Evolutionary conservation across 2,797 vertebrate species (phyloP), one percentile per base, ranked within the genome.

Genomic region (Sorex maritimensis): DNA sequence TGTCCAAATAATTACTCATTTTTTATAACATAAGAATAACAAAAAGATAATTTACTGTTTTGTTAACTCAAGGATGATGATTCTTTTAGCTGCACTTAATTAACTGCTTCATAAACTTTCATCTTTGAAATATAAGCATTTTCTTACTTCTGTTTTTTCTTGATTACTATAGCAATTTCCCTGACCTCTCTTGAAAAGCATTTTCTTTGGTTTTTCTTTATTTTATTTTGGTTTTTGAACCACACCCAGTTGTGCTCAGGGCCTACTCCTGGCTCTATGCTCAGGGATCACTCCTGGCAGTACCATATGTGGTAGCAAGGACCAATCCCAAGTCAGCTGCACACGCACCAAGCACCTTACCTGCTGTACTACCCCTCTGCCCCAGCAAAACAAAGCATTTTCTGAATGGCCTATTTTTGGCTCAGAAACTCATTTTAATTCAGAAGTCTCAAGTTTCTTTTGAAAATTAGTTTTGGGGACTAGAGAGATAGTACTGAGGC

Each of bases 81-180:
- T 90, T 94, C 82, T 78, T 46, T 23, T 58, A 69, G 80, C 63
- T 72, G 41, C 17, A 68, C 77, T 24, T 75, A 10, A 1, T 81
- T 68, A 71, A 80, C 34, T 46, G 49, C 46, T 58, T 75, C 81
- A 61, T 28, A 52, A 84, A 79, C 21, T 77, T 84, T 63, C 41
- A 67, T 91, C 58, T 84, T 74, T 11, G 63, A 49, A 28, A 89
- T 15, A 46, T 28, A 92, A 74, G 44, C 26, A 73, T 24, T 82
- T 96, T 84, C 79, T 78, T 75, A 92, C 21, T 81, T 82, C 86
- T 84, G 26, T 41, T 95, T 52, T 83, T 90, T 90, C 26, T 95
- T 91, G 55, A 69, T 30, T 86, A 81, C 81, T 81, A 69, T 8
- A 81, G 49, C 89, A 86, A 71, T 65, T 80, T 91, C 87, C 74